Conservation (phyloP, 1,140 invertebrate species). For the Drosophila repletoides region DNA sequence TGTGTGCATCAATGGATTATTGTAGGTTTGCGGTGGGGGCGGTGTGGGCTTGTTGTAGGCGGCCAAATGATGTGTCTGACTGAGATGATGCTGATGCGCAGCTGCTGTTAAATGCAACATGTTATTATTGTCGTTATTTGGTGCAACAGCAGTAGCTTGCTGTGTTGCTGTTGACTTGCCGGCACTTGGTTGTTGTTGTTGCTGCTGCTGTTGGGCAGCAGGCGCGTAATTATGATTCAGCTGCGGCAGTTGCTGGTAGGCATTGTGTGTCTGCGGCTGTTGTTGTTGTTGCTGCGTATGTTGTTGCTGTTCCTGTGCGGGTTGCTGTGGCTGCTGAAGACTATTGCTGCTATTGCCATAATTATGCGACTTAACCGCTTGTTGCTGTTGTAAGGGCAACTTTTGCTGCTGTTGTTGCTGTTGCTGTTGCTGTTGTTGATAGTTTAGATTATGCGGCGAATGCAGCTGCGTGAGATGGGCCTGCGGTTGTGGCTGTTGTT, state of each 20-base stretch:
- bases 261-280: constrained; percentile 13
- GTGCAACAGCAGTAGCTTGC: constrained; percentile 8
- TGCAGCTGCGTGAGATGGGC: constrained; percentile 62
- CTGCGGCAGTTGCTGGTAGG: constrained; percentile 30
- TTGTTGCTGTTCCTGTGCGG: constrained; percentile 30
- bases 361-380: constrained; percentile 36
- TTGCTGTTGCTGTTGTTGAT: constrained; percentile 64
- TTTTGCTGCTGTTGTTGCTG: constrained; percentile 53
- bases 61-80: constrained; percentile 72
- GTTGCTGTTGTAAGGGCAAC: constrained; percentile 35
- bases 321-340: constrained; percentile 22
- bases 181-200: constrained; percentile 14
- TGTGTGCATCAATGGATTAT: constrained; percentile 69
- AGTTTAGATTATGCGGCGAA: constrained; percentile 52
- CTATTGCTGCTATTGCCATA: constrained; percentile 51
- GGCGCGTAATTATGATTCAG: constrained; percentile 31
- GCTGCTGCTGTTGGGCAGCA: constrained; percentile 10
- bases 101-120: constrained; percentile 54
- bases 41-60: constrained; percentile 75
- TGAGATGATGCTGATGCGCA: constrained; percentile 69
- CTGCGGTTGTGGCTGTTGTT: constrained; percentile 22
- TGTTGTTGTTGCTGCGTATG: constrained; percentile 17
- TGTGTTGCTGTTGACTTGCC: constrained; percentile 45
- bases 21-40: constrained; percentile 71
- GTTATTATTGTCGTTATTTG: constrained; percentile 42